Evolutionary conservation across 2,797 vertebrate species (phyloP), one percentile per base, ranked within the genome.

Genomic region (Atherinosoma microstoma): DNA sequence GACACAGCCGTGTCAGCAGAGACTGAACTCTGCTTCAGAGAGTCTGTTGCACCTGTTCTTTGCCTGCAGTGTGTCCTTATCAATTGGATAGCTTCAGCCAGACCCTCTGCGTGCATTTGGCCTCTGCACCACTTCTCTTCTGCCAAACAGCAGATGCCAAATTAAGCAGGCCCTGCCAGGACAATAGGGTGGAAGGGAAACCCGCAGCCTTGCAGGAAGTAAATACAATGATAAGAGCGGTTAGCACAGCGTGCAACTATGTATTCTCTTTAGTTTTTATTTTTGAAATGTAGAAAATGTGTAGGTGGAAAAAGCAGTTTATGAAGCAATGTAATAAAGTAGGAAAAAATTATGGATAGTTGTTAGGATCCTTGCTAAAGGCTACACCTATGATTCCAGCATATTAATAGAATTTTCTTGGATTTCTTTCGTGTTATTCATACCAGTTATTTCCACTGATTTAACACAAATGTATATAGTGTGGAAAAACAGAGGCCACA

Each of bases 1-100:
- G 62, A 85, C 88, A 78, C 76, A 34, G 54, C 29, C 67, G 32
- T 78, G 83, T 85, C 84, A 54, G 82, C 76, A 85, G 85, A 86
- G 82, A 73, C 77, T 78, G 82, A 82, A 76, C 80, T 83, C 58
- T 79, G 78, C 75, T 82, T 86, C 68, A 68, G 62, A 72, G 79
- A 76, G 67, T 72, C 69, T 57, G 77, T 35, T 73, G 85, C 85
- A 90, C 87, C 89, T 91, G 85, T 93, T 84, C 86, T 64, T 75
- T 68, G 76, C 83, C 84, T 86, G 86, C 73, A 87, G 79, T 81
- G 78, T 84, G 88, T 89, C 82, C 82, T 89, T 90, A 92, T 91
- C 85, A 84, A 90, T 90, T 85, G 76, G 71, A 82, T 79, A 64
- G 83, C 73, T 83, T 84, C 71, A 67, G 81, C 84, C 82, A 67